These are phyloP conservation scores for Sebastes schlegelii DNA, from an alignment of 2,113 vertebrate genomes.

Conservation along the genomic window DNA sequence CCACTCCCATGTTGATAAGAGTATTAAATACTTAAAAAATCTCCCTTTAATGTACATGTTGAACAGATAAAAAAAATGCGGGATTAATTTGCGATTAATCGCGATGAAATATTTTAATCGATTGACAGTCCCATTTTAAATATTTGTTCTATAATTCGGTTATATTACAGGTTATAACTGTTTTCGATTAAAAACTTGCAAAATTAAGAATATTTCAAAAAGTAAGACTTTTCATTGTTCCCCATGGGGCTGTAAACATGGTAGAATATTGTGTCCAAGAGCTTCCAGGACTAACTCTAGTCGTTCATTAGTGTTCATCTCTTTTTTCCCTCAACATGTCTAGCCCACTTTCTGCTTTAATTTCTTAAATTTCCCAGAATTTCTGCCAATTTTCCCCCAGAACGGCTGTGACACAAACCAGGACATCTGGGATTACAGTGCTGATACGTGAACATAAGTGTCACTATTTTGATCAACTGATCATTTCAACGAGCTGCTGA, in stretches of 20 bases:
- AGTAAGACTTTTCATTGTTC: neutral
- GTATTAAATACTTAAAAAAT: too few relatives aligned
- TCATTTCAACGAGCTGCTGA: constrained; percentile 26
- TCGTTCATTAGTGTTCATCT: neutral
- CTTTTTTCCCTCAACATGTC: neutral
- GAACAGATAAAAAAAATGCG: too few relatives aligned
- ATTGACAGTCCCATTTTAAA: too few relatives aligned
- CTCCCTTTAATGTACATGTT: too few relatives aligned
- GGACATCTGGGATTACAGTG: constrained; percentile 17
- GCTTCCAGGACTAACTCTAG: neutral
- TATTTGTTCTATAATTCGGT: neutral
- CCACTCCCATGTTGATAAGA: too few relatives aligned
- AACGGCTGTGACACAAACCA: neutral
- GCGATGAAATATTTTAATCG: too few relatives aligned
- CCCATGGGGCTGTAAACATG: neutral
- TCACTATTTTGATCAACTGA: constrained; percentile 27
- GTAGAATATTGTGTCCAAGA: neutral
- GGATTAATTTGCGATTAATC: too few relatives aligned
- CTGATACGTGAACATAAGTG: neutral
- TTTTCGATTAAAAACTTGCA: too few relatives aligned
- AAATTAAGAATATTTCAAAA: neutral
- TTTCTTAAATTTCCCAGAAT: neutral
- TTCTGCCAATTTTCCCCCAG: neutral
- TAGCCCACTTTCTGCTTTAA: neutral
- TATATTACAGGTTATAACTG: too few relatives aligned